phyloP scores from a whole-genome alignment of 2,888 invertebrate genomes.

The Xestoiulus laeticollis region DNA sequence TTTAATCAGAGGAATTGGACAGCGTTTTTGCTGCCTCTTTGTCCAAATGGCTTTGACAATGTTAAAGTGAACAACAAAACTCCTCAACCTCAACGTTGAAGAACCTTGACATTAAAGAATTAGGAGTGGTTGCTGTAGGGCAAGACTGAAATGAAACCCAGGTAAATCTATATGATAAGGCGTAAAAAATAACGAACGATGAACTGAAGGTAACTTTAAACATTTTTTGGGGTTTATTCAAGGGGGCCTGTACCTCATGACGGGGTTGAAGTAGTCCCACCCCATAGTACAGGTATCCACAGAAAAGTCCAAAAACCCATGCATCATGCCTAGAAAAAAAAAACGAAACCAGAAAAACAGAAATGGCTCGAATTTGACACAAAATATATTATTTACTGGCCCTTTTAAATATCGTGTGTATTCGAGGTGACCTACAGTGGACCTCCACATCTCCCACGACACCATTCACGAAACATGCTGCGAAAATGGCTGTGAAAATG shows the following conservation, averaged over 20 bases:
- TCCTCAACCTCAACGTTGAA: constrained; percentile 45
- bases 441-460: background rate
- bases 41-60: constrained; percentile 50
- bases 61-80: constrained; percentile 46
- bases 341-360: background rate
- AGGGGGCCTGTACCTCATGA: constrained; percentile 12
- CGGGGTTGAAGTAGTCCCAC: background rate
- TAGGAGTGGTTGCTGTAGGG: constrained; percentile 48
- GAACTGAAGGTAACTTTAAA: constrained; percentile 47
- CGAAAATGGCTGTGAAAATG: constrained; percentile 41
- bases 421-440: background rate
- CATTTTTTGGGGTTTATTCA: constrained; percentile 39
- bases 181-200: constrained; percentile 47
- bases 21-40: constrained; percentile 44
- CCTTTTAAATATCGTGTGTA: constrained; percentile 8
- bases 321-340: background rate
- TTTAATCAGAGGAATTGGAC: constrained; percentile 36
- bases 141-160: constrained; percentile 47
- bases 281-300: background rate
- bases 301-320: background rate
- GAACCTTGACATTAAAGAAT: constrained; percentile 50
- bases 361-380: constrained; percentile 31
- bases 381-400: constrained; percentile 34
- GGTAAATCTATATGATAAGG: constrained; percentile 44
- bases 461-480: background rate